Evolutionary conservation across 1,140 invertebrate species (phyloP).

Genomic region (Luehdorfia chinensis): DNA sequence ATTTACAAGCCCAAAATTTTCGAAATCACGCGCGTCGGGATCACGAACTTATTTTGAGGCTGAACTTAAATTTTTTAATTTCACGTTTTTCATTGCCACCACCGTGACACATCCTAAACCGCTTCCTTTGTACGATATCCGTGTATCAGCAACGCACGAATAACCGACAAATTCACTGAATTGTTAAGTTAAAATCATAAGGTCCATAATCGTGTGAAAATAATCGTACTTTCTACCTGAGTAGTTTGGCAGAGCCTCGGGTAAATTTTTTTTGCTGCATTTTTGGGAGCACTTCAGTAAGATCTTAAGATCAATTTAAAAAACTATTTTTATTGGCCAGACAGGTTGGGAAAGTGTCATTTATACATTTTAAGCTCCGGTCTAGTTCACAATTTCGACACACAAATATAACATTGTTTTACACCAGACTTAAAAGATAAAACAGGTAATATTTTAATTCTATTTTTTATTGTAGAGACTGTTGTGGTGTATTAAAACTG

Average conservation of each 20-base stretch:
- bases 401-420: too few relatives aligned
- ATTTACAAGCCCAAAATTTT: neutral
- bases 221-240: constrained; percentile 4
- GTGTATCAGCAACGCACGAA: constrained; percentile 7
- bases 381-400: too few relatives aligned
- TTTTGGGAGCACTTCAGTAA: constrained; percentile 2
- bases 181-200: constrained; percentile 9
- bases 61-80: constrained; percentile 3
- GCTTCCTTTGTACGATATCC: neutral
- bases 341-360: too few relatives aligned
- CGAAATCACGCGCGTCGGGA: neutral
- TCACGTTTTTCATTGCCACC: constrained; percentile 7
- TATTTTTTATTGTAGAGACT: too few relatives aligned
- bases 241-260: neutral
- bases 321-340: neutral
- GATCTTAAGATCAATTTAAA: neutral
- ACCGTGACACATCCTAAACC: constrained; percentile 1
- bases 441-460: too few relatives aligned
- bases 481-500: neutral
- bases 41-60: neutral
- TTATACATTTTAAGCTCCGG: too few relatives aligned
- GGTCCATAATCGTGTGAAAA: neutral
- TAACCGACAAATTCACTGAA: neutral
- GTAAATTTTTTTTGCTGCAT: constrained; percentile 7
- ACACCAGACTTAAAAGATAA: too few relatives aligned